Percentiles rank a stretch among this genome's conserved stretches.
Evolutionary conservation across 2,797 vertebrate species (phyloP).

Genomic region (Ispidina lecontei): DNA sequence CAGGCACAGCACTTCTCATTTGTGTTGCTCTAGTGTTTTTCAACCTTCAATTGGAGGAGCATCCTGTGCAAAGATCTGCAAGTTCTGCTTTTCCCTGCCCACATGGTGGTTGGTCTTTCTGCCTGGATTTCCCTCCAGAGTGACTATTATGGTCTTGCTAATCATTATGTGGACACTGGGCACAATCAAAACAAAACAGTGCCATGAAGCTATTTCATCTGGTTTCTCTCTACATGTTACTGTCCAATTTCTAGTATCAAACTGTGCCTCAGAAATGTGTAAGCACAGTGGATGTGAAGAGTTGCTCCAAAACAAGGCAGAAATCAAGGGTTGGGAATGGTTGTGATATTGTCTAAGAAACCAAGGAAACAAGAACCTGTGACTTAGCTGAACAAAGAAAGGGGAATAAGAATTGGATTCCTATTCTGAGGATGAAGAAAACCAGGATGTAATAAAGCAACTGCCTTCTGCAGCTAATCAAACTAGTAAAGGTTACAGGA

Average conservation of each 20-base stretch:
- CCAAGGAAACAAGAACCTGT: neutral
- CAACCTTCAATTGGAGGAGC: neutral
- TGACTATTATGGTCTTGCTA: conserved; percentile 18
- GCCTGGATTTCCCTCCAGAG: conserved; percentile 10
- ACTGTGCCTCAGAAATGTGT: neutral
- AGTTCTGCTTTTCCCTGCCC: neutral
- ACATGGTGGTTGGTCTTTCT: conserved; percentile 13
- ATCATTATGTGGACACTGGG: neutral
- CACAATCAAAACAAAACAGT: conserved; percentile 2
- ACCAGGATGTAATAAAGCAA: neutral
- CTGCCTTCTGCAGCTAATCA: neutral
- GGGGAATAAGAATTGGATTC: neutral
- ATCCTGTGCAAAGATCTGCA: conserved; percentile 18
- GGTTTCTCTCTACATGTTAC: neutral
- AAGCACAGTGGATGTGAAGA: neutral
- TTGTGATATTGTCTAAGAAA: neutral
- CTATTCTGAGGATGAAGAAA: neutral
- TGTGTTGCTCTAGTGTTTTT: neutral
- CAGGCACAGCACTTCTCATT: neutral
- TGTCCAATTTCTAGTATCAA: neutral
- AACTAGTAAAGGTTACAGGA: neutral
- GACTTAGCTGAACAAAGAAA: neutral
- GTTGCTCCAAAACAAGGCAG: neutral
- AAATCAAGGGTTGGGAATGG: neutral
- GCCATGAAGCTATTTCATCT: neutral